Base-by-base conservation (phyloP, 2,797 vertebrate species). In the Todus mexicanus region DNA sequence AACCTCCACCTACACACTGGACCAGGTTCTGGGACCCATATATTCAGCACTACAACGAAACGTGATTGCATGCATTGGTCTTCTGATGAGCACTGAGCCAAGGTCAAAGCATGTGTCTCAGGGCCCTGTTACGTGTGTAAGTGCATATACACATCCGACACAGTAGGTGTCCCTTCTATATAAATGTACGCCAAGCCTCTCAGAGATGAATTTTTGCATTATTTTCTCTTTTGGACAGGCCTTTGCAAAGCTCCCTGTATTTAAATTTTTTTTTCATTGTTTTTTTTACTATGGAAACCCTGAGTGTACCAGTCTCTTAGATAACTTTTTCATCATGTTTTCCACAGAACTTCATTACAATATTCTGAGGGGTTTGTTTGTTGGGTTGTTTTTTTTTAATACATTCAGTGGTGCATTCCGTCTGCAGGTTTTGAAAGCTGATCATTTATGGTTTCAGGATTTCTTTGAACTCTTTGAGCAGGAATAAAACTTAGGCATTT, bases 291-390 rank as follows among this genome's bases (percentile, higher is more conserved):
- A 1, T 51, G 66, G 72, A 75, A 95, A 80, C 53, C 7, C 11
- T 57, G 47, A 76, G 47, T 82, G 27, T 61, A 48, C 40, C 37
- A 4, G 80, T 79, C 53, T 87, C 77, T 93, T 65, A 38, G 89
- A 86, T 79, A 84, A 85, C 43, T 73, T 86, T 54, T 73, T 89
- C 43, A 60, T 87, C 63, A 69, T 78, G 70, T 87, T 92, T 96
- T 93, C 79, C 72, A 70, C 68, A 90, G 45, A 92, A 56, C n/a
- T 93, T 94, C 18, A 26, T 83, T 76, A 37, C 81, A 74, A 79
- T 83, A 54, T 9, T 88, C 25, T 66, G 8, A n/a, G n/a, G n/a
- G 50, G 27, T 29, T 51, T 51, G 50, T 11, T 51, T 45, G 26
- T 27, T 51, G 26, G 15, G 6, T 19, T 31, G 18, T 31, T 53